Evolutionary conservation across 2,113 vertebrate genomes (phyloP).

Genomic region (Thymallus thymallus): DNA sequence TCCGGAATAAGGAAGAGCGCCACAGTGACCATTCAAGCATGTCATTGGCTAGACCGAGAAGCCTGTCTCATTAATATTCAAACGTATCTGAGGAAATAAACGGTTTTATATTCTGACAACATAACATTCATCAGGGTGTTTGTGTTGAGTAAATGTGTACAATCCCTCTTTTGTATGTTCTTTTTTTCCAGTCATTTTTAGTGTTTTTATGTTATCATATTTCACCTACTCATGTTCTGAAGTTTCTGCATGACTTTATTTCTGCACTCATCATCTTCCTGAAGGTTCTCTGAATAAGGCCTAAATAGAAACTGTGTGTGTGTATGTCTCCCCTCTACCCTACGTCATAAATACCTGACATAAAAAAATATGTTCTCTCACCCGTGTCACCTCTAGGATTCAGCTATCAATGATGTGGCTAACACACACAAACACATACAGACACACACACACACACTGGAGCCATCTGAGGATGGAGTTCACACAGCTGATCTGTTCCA

Average conservation of each 20-base stretch:
- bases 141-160: background rate
- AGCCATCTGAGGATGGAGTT: conserved; percentile 47
- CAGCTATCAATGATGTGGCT: conserved; percentile 17
- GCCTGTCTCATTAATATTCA: conserved; percentile 39
- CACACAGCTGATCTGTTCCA: conserved; percentile 63
- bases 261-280: background rate
- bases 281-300: conserved; percentile 9
- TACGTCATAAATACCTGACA: conserved; percentile 41
- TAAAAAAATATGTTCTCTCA: conserved; percentile 47
- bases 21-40: conserved; percentile 28
- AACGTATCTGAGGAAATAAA: background rate
- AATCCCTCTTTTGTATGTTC: background rate
- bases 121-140: conserved; percentile 18
- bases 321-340: conserved; percentile 9
- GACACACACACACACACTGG: conserved; percentile 5
- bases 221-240: background rate
- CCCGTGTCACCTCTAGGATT: conserved; percentile 41
- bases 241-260: too few species aligned
- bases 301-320: conserved; percentile 1
- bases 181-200: too few species aligned
- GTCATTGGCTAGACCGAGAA: conserved; percentile 38
- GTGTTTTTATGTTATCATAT: background rate
- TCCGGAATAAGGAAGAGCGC: conserved; percentile 22
- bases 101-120: conserved; percentile 6
- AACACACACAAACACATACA: conserved; percentile 17